Conservation (phyloP, 2,113 vertebrate genomes). For the Burhinus bistriatus region DNA sequence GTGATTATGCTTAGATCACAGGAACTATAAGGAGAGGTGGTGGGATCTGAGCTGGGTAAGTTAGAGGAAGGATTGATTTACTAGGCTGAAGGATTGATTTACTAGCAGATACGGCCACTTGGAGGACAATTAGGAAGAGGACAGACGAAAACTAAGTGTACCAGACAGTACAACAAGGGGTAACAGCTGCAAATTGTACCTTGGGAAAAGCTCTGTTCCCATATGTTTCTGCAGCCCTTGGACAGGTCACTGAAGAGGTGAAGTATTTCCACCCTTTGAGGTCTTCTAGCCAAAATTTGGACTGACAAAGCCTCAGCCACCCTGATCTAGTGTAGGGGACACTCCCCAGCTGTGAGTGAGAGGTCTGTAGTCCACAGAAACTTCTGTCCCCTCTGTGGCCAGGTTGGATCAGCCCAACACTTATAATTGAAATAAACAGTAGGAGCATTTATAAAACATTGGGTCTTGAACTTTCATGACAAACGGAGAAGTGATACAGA, state of each 20-base stretch:
- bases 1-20: not conserved
- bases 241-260: not conserved
- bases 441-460: not conserved
- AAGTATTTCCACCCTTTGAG: not conserved
- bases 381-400: not conserved
- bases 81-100: not conserved
- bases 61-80: not conserved
- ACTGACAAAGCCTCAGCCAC: not conserved
- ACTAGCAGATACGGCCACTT: not conserved
- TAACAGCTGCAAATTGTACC: not conserved
- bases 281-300: not conserved
- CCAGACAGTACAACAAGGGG: not conserved
- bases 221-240: not conserved
- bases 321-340: not conserved
- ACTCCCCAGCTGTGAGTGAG: not conserved
- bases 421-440: not conserved
- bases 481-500: not conserved
- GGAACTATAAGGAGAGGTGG: not conserved
- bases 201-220: not conserved
- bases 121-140: not conserved
- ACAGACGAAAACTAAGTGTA: not conserved
- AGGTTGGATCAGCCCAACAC: not conserved
- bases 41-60: not conserved
- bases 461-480: not conserved
- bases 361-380: not conserved